A percentile compares a stretch with the other conserved stretches of the same genome.
These are phyloP conservation scores for Brachionus sp. DNA, from an alignment of 1,140 invertebrate species.

Conservation along the genomic window DNA sequence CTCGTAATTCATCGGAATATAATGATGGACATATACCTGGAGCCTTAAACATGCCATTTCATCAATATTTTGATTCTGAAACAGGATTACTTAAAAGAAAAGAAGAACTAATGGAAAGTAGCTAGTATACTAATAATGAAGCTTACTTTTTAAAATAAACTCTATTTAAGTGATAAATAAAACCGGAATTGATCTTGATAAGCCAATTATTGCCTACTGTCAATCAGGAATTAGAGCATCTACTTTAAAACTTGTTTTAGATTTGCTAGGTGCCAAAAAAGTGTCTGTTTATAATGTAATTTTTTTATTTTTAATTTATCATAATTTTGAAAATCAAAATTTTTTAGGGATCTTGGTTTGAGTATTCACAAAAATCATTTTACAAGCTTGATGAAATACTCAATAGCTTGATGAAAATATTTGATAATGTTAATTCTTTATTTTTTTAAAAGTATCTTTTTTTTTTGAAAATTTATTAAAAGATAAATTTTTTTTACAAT, in stretches of 20 bases:
- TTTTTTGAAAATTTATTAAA: too few relatives aligned
- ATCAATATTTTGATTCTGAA: not conserved
- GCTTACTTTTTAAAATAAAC: not conserved
- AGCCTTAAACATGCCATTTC: slow-evolving; percentile 33
- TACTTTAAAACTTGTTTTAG: not conserved
- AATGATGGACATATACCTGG: not conserved
- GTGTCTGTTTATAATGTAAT: slow-evolving; percentile 23
- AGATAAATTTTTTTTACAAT: too few relatives aligned
- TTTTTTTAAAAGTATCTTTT: not conserved
- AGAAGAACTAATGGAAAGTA: not conserved
- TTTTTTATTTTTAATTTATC: not conserved
- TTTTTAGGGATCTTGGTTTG: slow-evolving; percentile 6
- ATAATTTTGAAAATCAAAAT: not conserved
- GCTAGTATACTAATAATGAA: not conserved
- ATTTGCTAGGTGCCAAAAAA: not conserved
- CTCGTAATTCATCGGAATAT: not conserved
- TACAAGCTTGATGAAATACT: not conserved
- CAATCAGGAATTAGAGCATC: not conserved
- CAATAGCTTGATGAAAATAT: not conserved
- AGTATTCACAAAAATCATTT: slow-evolving; percentile 12
- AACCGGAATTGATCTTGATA: not conserved
- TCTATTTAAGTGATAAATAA: not conserved
- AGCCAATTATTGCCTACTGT: not conserved
- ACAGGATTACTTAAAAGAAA: not conserved
- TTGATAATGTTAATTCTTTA: not conserved